Base-by-base conservation (phyloP, 2,888 invertebrate species). In the Sinodicranocentrus sp. region DNA sequence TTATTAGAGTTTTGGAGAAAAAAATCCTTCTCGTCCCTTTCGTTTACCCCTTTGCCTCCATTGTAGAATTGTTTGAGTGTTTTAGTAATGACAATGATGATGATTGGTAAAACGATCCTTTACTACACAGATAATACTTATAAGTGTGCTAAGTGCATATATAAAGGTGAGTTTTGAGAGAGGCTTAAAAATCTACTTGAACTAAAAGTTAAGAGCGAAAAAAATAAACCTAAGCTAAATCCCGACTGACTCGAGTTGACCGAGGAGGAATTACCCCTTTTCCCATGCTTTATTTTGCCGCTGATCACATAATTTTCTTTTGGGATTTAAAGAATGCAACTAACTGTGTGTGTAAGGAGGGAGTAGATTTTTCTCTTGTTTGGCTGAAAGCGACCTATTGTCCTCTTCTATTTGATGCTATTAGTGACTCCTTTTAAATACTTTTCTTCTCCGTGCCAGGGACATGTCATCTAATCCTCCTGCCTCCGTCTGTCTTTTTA, bases 401-500 rank as follows among this genome's bases (percentile, higher is more conserved):
- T 59, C 59, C 59, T 59, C 59, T 26, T 17, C 25, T 1, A 10
- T 59, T 59, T 59, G 59, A 59, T 59, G 59, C 59, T 59, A 59
- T 59, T 59, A 59, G 59, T 59, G 63, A 17, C 63, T 63, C 63
- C 63, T 63, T 28, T 57, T 63, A 57, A 57, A 57, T 21, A 63
- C 63, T 19, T 57, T 59, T 71, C 23, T 6, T 43, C 33, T 33
- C 17, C 63, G n/a, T 21, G 59, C 21, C 39, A 43, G 25, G n/a
- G 59, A 59, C 63, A 48, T 73, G 73, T 63, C 73, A 73, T 73
- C 63, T 76, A 76, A 76, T 76, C 76, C 76, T 52, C 54, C 67
- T 65, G 57, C 76, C 76, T 65, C 67, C 76, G 23, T 76, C 67
- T 39, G 54, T 65, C 63, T 63, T 63, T 65, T 67, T 57, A 57